Evolutionary conservation across 2,113 vertebrate species (phyloP), one percentile per base, ranked within the genome.

Genomic region (Mustela lutreola): DNA sequence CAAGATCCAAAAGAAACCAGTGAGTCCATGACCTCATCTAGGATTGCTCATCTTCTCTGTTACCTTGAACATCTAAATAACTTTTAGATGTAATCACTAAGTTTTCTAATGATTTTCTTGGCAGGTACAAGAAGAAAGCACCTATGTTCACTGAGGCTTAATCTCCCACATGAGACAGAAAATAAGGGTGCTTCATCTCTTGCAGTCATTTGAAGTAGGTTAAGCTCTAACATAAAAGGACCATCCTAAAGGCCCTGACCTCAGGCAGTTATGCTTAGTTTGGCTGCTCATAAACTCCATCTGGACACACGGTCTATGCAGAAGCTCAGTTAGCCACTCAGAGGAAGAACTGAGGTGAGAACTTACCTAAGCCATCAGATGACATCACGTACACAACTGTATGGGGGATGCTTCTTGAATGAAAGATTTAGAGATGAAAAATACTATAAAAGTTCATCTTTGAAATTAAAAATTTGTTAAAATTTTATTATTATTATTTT

Each of bases 31-130:
- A 76, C 56, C n/a, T 85, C 94, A 97, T 65, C 56, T 56, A 84
- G 65, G 73, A 62, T 14, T 89, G 83, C 67, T 94, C 70, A 88
- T 53, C 94, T 96, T 87, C 56, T 86, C 56, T 39, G 28, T 65
- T 88, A 63, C 50, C 45, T 80, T 92, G 26, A 89, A 73, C 22
- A 71, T 14, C n/a, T 78, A 91, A 82, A 76, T 84, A 78, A 62
- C 11, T 95, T 94, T 65, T 36, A 95, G 48, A 85, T 12, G 28
- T 65, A 94, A 88, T 89, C 45, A 71, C 58, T 79, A 75, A 81
- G 62, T 82, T 96, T 97, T 91, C 84, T 96, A 94, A 76, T 95
- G 71, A 86, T 83, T 88, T 95, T 93, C 78, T 89, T 96, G 82
- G 91, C 39, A 82, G 60, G 45, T 62, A 65, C 28, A 58, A 89